Conservation (phyloP, 2,113 vertebrate genomes). For the Ramphastos sulfuratus region DNA sequence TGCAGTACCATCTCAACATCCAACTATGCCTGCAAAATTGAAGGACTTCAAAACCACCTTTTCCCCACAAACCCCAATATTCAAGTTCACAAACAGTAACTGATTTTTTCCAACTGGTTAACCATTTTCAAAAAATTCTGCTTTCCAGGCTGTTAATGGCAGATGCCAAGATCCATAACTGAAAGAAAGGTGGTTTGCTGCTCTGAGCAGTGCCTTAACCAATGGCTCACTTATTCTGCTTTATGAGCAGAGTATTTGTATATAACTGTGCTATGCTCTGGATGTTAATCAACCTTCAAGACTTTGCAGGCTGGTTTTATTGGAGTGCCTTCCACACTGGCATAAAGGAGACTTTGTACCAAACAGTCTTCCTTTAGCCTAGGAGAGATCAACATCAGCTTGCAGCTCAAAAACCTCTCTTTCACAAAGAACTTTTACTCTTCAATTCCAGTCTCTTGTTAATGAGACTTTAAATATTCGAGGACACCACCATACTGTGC, state of each 20-base stretch:
- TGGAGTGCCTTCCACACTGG: not conserved
- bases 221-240: not conserved
- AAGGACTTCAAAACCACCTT: not conserved
- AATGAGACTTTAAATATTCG: constrained; percentile 23
- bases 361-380: not conserved
- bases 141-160: not conserved
- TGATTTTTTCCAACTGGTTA: not conserved
- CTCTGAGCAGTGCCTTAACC: not conserved
- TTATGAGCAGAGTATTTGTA: constrained; percentile 7
- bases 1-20: not conserved
- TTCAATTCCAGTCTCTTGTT: not conserved
- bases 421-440: constrained; percentile 9
- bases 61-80: not conserved
- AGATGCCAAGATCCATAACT: not conserved
- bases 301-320: not conserved
- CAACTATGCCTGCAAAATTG: not conserved
- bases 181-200: not conserved
- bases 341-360: constrained; percentile 21
- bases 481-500: not conserved
- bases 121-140: not conserved
- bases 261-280: not conserved
- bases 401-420: not conserved
- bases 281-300: constrained; percentile 10
- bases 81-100: not conserved
- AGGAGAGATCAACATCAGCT: not conserved